phyloP scores from a whole-genome alignment of 2,113 vertebrate genomes.

The Arizona elegans region DNA sequence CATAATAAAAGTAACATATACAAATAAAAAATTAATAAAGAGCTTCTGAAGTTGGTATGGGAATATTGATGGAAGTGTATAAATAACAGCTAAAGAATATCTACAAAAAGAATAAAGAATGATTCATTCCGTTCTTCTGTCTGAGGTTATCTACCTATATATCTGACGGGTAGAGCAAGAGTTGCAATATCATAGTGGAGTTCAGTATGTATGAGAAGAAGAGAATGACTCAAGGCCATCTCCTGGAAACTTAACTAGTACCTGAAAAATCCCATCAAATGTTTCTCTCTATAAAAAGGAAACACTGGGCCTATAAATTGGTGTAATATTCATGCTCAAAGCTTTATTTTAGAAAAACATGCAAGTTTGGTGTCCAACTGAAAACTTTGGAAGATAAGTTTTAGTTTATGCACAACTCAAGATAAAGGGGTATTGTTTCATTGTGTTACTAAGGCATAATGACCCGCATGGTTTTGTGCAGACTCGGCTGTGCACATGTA shows the following conservation, averaged over 20 bases:
- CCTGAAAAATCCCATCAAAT: slow-evolving; percentile 23
- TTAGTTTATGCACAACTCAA: neutral
- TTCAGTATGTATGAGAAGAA: neutral
- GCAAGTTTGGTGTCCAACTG: neutral
- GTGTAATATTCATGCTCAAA: neutral
- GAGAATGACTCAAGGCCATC: neutral
- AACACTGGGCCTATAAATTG: neutral
- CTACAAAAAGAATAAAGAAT: slow-evolving; percentile 29
- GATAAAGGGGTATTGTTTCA: neutral
- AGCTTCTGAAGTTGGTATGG: neutral
- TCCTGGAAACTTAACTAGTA: slow-evolving; percentile 22
- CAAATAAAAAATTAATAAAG: neutral
- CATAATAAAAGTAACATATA: neutral
- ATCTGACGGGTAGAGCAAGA: neutral
- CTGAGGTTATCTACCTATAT: slow-evolving; percentile 1
- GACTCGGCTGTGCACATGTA: too few relatives aligned
- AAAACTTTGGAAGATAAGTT: neutral
- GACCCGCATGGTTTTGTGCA: too few relatives aligned
- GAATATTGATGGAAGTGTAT: slow-evolving; percentile 1
- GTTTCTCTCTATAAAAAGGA: slow-evolving; percentile 23
- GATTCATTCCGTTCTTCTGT: slow-evolving; percentile 13
- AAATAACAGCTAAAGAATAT: slow-evolving; percentile 17
- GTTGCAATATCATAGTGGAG: neutral
- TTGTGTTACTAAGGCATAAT: neutral
- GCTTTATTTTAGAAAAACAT: neutral